These are phyloP conservation scores for Nomada fucata DNA, from an alignment of 2,888 invertebrate species.

Conservation along the genomic window DNA sequence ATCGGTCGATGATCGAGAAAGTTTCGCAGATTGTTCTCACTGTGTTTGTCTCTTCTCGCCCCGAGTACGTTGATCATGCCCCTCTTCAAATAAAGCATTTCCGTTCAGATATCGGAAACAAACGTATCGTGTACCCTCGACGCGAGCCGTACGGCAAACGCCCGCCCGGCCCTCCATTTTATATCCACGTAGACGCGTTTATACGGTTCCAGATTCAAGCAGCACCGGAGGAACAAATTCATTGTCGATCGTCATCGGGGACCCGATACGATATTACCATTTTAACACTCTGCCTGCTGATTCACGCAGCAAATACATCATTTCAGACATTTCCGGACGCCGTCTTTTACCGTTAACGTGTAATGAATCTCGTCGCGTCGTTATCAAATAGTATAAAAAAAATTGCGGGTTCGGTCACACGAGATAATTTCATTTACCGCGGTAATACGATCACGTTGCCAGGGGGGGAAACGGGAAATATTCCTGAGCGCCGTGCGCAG, in stretches of 20 bases:
- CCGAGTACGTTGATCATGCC: constrained; percentile 56
- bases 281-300: too few relatives aligned
- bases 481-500: too few relatives aligned
- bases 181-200: constrained; percentile 5
- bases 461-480: too few relatives aligned
- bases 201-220: neutral
- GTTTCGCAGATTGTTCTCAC: constrained; percentile 76
- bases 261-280: neutral
- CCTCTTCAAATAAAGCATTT: constrained; percentile 54
- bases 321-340: neutral
- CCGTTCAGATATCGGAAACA: constrained; percentile 39
- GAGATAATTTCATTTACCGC: too few relatives aligned
- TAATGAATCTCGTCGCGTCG: too few relatives aligned
- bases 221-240: neutral
- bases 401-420: neutral
- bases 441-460: too few relatives aligned
- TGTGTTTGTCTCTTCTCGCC: constrained; percentile 69
- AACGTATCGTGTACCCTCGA: constrained; percentile 18
- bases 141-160: neutral
- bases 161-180: neutral
- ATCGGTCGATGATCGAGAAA: constrained; percentile 79
- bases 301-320: too few relatives aligned
- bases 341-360: too few relatives aligned
- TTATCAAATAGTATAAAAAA: too few relatives aligned
- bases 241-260: constrained; percentile 29